Base-by-base conservation (phyloP, 2,113 vertebrate genomes). In the Laterallus jamaicensis region DNA sequence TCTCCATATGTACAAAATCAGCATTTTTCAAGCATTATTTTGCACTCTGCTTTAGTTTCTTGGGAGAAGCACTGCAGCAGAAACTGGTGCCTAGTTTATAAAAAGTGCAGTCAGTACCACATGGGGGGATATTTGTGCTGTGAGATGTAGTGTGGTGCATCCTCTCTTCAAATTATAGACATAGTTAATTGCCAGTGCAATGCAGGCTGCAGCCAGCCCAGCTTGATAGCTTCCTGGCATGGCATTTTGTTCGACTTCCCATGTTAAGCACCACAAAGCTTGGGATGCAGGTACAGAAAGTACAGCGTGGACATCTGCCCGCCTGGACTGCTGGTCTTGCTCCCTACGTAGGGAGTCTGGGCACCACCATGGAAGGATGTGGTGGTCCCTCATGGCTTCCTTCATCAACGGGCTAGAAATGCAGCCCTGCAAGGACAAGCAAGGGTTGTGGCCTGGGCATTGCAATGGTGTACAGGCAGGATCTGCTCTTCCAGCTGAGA, bases 101-200 rank as follows among this genome's bases (percentile, higher is more conserved):
- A 98, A 98, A 98, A 98, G 96, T 49, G 0, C 80, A 56, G 56
- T 75, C 0, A 0, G 42, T 93, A 83, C 90, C 82, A 55, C 83
- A 54, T 64, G 47, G 82, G 70, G 92, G 92, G 95, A 89, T 89
- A 94, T 86, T 84, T 93, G 89, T 58, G 75, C 32, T 32, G 16
- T 97, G 93, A 97, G 96, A 95, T 98, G 97, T 97, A 97, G 93
- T 52, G 39, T 95, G 93, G 93, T 0, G 0, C 66, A 16, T 93
- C 89, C 77, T 86, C 29, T 94, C 76, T 82, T 96, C 82, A 96
- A 96, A 98, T 98, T 97, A 96, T 6, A 97, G 97, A 74, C 90
- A 8, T 21, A 68, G 83, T 71, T 97, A 95, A 97, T 97, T 97
- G 94, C 79, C 92, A 96, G 96, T 85, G 55, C 12, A 49, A 86